Evolutionary conservation across 2,113 vertebrate genomes (phyloP).

Genomic region (Nestor notabilis): DNA sequence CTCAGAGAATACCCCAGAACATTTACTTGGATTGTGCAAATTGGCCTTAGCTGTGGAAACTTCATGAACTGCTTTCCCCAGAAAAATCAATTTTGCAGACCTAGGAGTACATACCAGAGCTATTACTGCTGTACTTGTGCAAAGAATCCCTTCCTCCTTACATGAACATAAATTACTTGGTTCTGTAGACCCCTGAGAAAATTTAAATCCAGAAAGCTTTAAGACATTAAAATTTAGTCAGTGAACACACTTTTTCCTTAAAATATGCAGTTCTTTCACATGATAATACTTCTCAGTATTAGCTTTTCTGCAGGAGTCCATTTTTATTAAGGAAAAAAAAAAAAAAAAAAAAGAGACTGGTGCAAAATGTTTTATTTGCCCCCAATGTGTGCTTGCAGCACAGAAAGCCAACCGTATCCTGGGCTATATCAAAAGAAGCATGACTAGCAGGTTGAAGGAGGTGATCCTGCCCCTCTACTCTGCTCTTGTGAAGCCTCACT

Average conservation of each 20-base stretch:
- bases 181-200: slow-evolving; percentile 33
- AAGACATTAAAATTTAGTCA: not conserved
- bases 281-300: not conserved
- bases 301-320: not conserved
- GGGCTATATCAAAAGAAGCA: no score
- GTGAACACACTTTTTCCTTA: not conserved
- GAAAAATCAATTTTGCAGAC: slow-evolving; percentile 39
- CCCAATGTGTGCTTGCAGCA: no score
- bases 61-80: slow-evolving; percentile 17
- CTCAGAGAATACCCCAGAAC: not conserved
- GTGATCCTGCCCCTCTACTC: no score
- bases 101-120: slow-evolving; percentile 21
- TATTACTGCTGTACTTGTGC: slow-evolving; percentile 29
- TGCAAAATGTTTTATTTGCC: not conserved
- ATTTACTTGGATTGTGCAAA: slow-evolving; percentile 24
- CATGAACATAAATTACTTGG: slow-evolving; percentile 35
- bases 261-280: not conserved
- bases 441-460: no score
- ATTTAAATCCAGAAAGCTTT: slow-evolving; percentile 2
- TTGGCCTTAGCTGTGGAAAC: slow-evolving; percentile 29
- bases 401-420: no score
- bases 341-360: not conserved
- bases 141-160: slow-evolving; percentile 28
- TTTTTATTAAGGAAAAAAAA: not conserved
- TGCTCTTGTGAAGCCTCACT: no score